These are phyloP conservation scores for Nycticebus coucang DNA, from an alignment of 2,113 vertebrate species.

Conservation along the genomic window DNA sequence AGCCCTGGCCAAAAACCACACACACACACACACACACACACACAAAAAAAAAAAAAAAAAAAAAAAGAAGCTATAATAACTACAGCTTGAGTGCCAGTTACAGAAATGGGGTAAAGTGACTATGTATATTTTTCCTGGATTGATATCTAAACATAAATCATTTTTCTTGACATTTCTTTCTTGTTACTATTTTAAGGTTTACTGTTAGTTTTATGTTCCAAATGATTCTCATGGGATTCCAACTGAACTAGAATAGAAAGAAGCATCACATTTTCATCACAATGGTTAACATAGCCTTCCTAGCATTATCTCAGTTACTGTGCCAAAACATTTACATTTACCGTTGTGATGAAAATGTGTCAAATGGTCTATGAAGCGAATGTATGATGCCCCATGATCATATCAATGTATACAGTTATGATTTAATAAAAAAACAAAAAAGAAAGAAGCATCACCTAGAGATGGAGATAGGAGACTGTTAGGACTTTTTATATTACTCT, in stretches of 20 bases:
- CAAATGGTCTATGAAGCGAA: too few species aligned
- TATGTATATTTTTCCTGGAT: neutral
- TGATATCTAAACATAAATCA: neutral
- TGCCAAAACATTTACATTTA: too few species aligned
- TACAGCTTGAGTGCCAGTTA: neutral
- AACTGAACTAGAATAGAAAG: neutral
- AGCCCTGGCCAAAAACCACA: too few species aligned
- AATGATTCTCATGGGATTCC: neutral
- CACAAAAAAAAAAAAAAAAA: too few species aligned
- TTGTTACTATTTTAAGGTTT: neutral
- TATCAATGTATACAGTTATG: too few species aligned
- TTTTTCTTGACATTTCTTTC: neutral
- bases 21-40: too few species aligned
- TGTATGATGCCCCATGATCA: too few species aligned
- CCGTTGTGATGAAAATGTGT: too few species aligned
- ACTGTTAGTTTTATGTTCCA: neutral
- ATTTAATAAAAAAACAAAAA: too few species aligned
- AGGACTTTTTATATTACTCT: neutral
- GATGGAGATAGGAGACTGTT: neutral
- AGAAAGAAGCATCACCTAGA: neutral
- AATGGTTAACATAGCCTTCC: too few species aligned
- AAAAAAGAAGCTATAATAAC: neutral
- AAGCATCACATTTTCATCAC: too few species aligned
- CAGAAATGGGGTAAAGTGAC: neutral
- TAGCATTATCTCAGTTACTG: too few species aligned